A percentile compares a stretch with the other conserved stretches of the same genome.
Conservation (phyloP, 2,888 invertebrate genomes). For the Laspeyria flexula region DNA sequence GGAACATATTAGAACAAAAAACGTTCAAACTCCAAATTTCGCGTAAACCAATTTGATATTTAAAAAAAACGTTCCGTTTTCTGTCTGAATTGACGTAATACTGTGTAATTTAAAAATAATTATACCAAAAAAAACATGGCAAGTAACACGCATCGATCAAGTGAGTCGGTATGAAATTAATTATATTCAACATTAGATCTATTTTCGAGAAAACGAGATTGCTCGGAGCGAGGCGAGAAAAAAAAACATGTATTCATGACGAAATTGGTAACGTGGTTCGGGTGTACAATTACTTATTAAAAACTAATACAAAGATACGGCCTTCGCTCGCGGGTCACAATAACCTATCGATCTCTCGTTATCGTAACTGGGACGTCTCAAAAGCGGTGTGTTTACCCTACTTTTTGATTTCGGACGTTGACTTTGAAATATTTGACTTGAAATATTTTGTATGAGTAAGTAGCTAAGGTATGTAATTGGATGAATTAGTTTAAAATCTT, state of each 20-base stretch:
- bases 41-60: conserved; percentile 68
- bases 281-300: conserved; percentile 83
- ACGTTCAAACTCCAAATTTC: conserved; percentile 68
- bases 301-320: conserved; percentile 72
- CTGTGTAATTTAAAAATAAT: conserved; percentile 82
- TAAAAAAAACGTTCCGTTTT: conserved; percentile 69
- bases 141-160: conserved; percentile 83
- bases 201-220: conserved; percentile 84
- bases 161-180: conserved; percentile 77
- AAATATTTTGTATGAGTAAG: conserved; percentile 26
- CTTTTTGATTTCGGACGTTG: conserved; percentile 46
- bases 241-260: conserved; percentile 76
- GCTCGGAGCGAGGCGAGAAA: conserved; percentile 71
- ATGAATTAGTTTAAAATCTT: conserved; percentile 30
- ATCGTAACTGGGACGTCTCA: conserved; percentile 52
- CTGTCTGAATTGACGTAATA: conserved; percentile 78
- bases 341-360: conserved; percentile 57
- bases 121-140: conserved; percentile 62
- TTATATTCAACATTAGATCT: conserved; percentile 83
- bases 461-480: conserved; percentile 32
- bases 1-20: conserved; percentile 56
- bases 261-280: conserved; percentile 78
- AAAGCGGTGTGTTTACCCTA: conserved; percentile 55
- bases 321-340: conserved; percentile 62
- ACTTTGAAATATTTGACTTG: conserved; percentile 29